phyloP scores from a whole-genome alignment of 2,113 vertebrate genomes.

The Epinephelus fuscoguttatus region DNA sequence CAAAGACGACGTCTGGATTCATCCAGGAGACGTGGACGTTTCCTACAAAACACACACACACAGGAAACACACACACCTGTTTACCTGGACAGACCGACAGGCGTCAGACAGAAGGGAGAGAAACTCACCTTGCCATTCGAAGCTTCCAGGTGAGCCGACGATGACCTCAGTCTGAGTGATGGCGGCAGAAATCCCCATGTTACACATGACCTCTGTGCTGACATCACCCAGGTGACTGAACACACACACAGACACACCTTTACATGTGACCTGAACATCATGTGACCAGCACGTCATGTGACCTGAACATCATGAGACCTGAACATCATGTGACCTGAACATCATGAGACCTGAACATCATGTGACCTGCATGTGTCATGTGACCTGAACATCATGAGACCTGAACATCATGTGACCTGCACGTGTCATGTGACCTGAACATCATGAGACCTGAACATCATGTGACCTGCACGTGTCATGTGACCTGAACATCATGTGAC shows the following conservation, averaged over 20 bases:
- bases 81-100: neutral
- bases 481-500: no score
- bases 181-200: constrained; percentile 89
- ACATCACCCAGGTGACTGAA: constrained; percentile 83
- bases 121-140: constrained; percentile 91
- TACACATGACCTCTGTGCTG: constrained; percentile 89
- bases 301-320: no score
- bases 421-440: no score
- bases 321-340: no score
- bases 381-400: no score
- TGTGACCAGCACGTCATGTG: neutral
- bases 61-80: neutral
- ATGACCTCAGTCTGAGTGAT: constrained; percentile 86
- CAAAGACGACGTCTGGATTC: constrained; percentile 44
- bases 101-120: neutral
- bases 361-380: no score
- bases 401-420: no score
- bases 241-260: constrained; percentile 24
- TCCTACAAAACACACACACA: constrained; percentile 47
- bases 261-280: neutral
- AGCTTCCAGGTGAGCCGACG: constrained; percentile 91
- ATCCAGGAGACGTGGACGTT: constrained; percentile 75
- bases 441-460: no score
- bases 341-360: no score
- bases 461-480: no score